Conservation (phyloP, 1,140 invertebrate genomes). For the Trypoxylus dichotomus region DNA sequence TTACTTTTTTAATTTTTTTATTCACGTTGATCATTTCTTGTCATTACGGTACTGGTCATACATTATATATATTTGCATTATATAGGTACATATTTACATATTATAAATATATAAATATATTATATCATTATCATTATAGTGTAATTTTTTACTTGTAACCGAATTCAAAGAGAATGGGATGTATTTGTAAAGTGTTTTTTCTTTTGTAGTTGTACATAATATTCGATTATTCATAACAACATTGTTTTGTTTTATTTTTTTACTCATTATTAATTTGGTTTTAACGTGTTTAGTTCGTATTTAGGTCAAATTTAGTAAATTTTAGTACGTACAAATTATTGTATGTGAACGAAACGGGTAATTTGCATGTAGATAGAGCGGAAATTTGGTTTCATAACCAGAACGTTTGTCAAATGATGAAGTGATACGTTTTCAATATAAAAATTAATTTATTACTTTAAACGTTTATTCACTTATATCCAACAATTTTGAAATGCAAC, state of each 20-base stretch:
- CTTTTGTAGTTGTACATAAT: constrained; percentile 27
- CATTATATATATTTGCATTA: constrained; percentile 23
- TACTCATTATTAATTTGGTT: constrained; percentile 21
- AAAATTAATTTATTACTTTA: background rate
- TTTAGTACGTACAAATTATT: constrained; percentile 22
- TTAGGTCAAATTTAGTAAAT: constrained; percentile 21
- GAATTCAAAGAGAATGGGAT: constrained; percentile 25
- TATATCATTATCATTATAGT: constrained; percentile 27
- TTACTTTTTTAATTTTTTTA: constrained; percentile 33
- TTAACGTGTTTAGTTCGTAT: background rate
- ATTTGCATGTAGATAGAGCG: background rate
- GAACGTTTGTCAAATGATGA: constrained; percentile 2
- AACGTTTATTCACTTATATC: background rate
- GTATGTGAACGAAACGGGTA: constrained; percentile 20
- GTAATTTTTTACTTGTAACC: constrained; percentile 28
- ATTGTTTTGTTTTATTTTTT: constrained; percentile 25
- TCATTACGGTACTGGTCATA: constrained; percentile 51
- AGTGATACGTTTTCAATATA: background rate
- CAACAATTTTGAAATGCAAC: background rate
- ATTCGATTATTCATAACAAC: constrained; percentile 19
- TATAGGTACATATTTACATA: constrained; percentile 6
- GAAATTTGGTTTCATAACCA: background rate
- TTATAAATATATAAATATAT: constrained; percentile 20
- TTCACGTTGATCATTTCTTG: constrained; percentile 46
- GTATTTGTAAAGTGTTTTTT: constrained; percentile 27